A percentile compares a stretch with the other conserved stretches of the same genome.
These are phyloP conservation scores for Nyctibius grandis DNA, from an alignment of 2,797 vertebrate genomes.

Conservation along the genomic window DNA sequence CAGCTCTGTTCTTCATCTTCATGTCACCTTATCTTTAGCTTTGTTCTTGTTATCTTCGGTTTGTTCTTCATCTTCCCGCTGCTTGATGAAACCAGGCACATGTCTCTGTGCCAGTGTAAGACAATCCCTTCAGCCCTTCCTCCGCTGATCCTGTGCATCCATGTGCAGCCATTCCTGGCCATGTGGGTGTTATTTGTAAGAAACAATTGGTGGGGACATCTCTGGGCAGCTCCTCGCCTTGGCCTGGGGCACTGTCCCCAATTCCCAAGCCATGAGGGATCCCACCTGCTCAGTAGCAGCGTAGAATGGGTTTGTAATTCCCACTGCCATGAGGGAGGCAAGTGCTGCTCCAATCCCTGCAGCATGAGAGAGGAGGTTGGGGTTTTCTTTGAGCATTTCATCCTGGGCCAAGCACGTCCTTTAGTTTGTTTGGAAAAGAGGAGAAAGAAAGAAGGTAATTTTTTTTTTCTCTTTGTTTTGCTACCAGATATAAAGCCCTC, in stretches of 20 bases:
- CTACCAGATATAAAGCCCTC: neutral
- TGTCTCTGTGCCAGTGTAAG: neutral
- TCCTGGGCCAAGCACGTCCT: neutral
- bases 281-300: neutral
- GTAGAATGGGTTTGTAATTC: neutral
- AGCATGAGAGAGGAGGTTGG: accelerated
- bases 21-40: neutral
- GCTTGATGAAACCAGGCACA: neutral
- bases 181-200: accelerated
- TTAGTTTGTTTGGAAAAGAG: neutral
- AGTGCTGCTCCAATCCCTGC: accelerated
- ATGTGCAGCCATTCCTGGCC: neutral
- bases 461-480: neutral
- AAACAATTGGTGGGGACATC: no score
- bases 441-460: neutral
- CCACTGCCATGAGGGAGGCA: neutral
- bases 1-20: neutral
- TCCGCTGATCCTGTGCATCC: neutral
- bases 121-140: neutral
- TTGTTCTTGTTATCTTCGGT: neutral
- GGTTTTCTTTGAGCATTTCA: neutral
- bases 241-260: neutral
- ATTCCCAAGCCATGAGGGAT: neutral
- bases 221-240: neutral
- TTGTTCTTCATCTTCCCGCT: neutral